Evolutionary conservation across 2,113 vertebrate genomes (phyloP).

Genomic region (Pomatorhinus ruficollis): DNA sequence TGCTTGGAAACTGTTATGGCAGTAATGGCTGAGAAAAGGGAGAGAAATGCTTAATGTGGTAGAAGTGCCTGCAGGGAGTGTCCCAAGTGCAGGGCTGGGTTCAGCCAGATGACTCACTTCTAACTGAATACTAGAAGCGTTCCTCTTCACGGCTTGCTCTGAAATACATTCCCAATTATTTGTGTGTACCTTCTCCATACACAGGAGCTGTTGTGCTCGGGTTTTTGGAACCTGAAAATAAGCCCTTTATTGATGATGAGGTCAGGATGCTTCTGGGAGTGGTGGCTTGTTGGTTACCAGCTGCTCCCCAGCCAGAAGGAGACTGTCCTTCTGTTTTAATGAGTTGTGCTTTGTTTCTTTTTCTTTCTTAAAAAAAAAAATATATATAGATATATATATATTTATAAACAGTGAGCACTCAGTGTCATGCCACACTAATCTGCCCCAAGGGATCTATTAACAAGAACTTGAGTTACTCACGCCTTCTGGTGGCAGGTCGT

Average conservation of each 20-base stretch:
- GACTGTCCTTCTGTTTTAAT: not conserved
- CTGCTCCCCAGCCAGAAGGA: not conserved
- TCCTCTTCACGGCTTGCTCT: not conserved
- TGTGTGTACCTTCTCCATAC: not conserved
- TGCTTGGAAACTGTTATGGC: not conserved
- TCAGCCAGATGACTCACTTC: not conserved
- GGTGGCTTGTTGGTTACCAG: not conserved
- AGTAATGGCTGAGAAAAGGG: not conserved
- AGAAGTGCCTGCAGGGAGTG: not conserved
- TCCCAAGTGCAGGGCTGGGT: not conserved
- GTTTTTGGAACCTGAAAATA: not conserved
- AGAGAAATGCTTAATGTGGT: not conserved
- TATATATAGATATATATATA: no score
- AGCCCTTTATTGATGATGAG: not conserved
- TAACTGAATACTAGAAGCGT: not conserved
- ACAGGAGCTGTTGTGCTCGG: not conserved
- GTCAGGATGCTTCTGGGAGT: not conserved
- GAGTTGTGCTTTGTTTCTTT: not conserved
- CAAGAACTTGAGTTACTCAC: not conserved
- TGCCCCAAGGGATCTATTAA: not conserved
- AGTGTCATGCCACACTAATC: not conserved
- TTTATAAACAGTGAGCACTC: not conserved
- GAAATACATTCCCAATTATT: not conserved
- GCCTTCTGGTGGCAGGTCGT: rapidly evolving
- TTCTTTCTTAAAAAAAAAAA: not conserved